A percentile compares a stretch with the other conserved stretches of the same genome.
These are phyloP conservation scores for Pipistrellus pygmaeus DNA, from an alignment of 2,797 vertebrate genomes.

Conservation along the genomic window DNA sequence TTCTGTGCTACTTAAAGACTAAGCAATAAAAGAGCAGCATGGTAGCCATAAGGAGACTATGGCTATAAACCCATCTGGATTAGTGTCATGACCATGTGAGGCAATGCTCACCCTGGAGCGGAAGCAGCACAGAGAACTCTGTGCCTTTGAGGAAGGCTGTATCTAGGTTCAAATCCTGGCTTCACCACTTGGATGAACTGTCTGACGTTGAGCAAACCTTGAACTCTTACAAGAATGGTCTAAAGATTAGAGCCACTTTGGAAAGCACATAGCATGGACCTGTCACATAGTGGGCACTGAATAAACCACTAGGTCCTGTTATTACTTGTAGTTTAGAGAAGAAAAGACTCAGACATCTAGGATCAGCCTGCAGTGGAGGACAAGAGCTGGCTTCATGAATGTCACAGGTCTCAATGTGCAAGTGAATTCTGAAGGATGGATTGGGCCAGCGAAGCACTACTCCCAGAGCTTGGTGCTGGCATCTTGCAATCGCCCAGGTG, in stretches of 20 bases:
- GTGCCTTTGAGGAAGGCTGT: neutral
- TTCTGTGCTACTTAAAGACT: conserved; percentile 71
- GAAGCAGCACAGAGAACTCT: neutral
- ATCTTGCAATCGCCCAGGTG: neutral
- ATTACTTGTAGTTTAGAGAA: neutral
- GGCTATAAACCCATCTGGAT: conserved; percentile 2
- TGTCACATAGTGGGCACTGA: neutral
- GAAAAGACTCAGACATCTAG: neutral
- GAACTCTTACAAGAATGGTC: neutral
- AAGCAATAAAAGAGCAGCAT: conserved; percentile 56
- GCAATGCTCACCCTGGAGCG: accelerated
- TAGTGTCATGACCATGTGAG: neutral
- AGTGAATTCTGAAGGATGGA: neutral
- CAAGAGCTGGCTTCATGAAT: neutral
- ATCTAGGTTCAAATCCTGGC: neutral
- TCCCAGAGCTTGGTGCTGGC: neutral
- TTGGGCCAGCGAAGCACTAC: neutral
- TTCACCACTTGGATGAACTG: neutral
- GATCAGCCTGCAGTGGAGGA: neutral
- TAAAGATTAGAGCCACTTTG: neutral
- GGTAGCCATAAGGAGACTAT: neutral
- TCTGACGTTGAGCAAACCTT: neutral
- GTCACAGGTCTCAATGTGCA: neutral
- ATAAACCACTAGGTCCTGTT: neutral
- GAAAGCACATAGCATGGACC: neutral